Conservation (phyloP, 2,113 vertebrate genomes). For the Alouatta palliata region DNA sequence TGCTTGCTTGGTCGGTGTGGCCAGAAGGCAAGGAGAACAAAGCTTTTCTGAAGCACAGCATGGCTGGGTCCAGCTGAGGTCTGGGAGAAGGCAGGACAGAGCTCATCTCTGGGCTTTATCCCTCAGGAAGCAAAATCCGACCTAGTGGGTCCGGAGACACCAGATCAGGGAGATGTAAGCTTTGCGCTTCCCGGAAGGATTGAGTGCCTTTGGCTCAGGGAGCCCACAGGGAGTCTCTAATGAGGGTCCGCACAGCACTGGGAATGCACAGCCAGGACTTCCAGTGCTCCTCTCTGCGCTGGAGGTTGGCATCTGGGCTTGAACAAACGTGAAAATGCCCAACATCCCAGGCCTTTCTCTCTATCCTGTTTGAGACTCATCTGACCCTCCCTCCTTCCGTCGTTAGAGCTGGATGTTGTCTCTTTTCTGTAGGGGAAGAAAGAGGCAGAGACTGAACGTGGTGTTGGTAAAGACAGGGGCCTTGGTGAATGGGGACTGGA, state of each 20-base stretch:
- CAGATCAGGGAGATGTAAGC: background rate
- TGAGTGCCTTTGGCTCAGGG: background rate
- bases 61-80: background rate
- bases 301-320: constrained; percentile 5
- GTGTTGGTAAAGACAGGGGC: background rate
- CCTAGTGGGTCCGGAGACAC: constrained; percentile 44
- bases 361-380: background rate
- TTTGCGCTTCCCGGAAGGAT: constrained; percentile 8
- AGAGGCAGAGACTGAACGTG: background rate
- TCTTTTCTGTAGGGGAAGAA: background rate
- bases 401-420: background rate
- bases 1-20: constrained; percentile 42
- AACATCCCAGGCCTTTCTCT: background rate
- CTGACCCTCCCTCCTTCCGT: background rate
- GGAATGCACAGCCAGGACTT: constrained; percentile 23
- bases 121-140: background rate
- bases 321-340: background rate
- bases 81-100: background rate
- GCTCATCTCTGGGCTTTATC: background rate
- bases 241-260: constrained; percentile 43
- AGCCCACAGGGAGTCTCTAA: constrained; percentile 53
- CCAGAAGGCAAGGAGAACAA: constrained; percentile 48
- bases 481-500: background rate
- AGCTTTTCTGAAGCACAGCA: constrained; percentile 38
- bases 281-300: constrained; percentile 44